Conservation (phyloP, 2,888 invertebrate genomes). For the Acanthosepion esculentum region DNA sequence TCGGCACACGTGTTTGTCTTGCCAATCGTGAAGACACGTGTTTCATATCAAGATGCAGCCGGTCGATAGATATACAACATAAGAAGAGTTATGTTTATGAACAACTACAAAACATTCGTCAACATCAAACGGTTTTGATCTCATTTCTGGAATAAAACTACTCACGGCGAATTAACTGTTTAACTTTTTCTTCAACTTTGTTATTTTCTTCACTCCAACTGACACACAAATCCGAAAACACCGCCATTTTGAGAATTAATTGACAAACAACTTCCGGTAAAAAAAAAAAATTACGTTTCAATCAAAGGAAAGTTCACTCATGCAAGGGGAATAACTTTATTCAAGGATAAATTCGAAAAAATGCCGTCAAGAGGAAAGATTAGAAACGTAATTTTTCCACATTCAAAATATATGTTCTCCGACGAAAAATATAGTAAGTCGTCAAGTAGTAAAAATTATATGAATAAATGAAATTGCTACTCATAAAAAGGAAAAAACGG, state of each 20-base stretch:
- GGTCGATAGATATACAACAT: background rate
- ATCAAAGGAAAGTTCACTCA: background rate
- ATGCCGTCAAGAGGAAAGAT: too few relatives aligned
- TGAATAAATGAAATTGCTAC: background rate
- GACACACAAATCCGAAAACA: background rate
- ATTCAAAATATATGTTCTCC: background rate
- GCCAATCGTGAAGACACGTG: background rate
- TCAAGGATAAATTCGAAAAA: background rate
- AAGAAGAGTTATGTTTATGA: background rate
- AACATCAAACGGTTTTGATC: background rate
- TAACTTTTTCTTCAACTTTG: background rate
- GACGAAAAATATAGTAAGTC: background rate
- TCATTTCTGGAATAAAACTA: background rate
- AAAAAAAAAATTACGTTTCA: background rate
- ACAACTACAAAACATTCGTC: background rate
- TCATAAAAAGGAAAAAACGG: background rate
- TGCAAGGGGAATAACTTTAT: background rate
- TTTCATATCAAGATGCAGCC: background rate
- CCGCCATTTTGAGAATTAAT: background rate
- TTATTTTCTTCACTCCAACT: background rate
- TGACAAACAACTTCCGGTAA: background rate
- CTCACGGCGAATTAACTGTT: background rate
- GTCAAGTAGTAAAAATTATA: background rate
- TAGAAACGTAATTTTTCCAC: background rate
- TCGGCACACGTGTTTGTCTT: background rate